Conservation (phyloP, 2,113 vertebrate genomes). For the Phyllostomus discolor region DNA sequence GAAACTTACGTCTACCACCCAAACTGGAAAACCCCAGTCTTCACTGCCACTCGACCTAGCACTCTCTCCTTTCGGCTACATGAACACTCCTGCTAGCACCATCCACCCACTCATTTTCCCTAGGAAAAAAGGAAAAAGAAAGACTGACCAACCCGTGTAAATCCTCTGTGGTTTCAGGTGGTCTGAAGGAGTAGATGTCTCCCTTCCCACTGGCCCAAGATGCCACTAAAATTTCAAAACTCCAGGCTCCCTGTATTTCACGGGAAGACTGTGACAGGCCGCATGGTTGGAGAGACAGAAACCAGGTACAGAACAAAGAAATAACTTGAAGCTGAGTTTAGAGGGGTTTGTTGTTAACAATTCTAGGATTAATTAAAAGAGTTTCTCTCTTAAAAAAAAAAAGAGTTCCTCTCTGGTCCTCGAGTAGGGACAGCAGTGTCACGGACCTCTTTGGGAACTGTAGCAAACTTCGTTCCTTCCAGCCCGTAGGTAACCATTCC, state of each 20-base stretch:
- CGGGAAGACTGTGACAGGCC: not conserved
- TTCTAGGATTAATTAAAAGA: slow-evolving; percentile 75
- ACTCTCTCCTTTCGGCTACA: not conserved
- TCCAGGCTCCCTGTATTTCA: not conserved
- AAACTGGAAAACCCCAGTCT: not conserved
- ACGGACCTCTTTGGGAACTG: slow-evolving; percentile 49
- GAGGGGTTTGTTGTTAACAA: slow-evolving; percentile 67
- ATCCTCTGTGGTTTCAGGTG: not conserved
- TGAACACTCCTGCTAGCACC: not conserved
- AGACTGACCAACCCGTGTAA: not conserved
- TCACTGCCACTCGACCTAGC: not conserved
- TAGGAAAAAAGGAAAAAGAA: not conserved
- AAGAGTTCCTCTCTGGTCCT: slow-evolving; percentile 57
- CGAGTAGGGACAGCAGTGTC: slow-evolving; percentile 39
- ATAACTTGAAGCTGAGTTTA: slow-evolving; percentile 62
- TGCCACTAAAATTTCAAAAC: not conserved
- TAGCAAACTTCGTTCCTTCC: slow-evolving; percentile 80
- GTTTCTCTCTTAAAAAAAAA: not conserved
- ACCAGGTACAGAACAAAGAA: not conserved
- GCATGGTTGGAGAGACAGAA: not conserved
- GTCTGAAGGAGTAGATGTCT: not conserved
- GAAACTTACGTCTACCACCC: not conserved
- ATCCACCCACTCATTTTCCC: not conserved
- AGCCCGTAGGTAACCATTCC: slow-evolving; percentile 90
- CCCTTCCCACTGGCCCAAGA: not conserved